Evolutionary conservation across 2,797 vertebrate genomes (phyloP).

Genomic region (Nothura maculosa): DNA sequence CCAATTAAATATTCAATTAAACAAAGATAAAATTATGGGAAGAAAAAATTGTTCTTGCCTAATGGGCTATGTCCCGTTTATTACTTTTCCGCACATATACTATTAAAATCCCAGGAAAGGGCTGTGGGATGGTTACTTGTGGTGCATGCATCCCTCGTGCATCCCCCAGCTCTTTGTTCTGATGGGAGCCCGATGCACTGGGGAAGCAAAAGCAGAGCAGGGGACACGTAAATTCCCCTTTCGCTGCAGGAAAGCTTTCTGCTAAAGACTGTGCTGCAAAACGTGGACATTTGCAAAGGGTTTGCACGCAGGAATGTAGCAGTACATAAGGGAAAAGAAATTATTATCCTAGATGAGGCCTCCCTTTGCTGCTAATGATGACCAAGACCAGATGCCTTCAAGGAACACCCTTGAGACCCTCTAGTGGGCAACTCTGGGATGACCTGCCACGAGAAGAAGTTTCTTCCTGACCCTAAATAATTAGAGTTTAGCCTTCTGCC

Average conservation of each 20-base stretch:
- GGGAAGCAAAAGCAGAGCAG: not conserved
- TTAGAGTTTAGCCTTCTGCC: slow-evolving; percentile 42
- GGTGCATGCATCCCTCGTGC: slow-evolving; percentile 20
- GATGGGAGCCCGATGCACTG: not conserved
- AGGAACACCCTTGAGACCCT: slow-evolving; percentile 69
- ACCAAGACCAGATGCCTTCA: slow-evolving; percentile 48
- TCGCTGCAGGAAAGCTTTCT: not conserved
- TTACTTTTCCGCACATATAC: slow-evolving; percentile 78
- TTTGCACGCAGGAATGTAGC: not conserved
- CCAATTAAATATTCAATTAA: slow-evolving; percentile 89
- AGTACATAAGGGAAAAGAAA: not conserved
- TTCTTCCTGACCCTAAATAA: slow-evolving; percentile 58
- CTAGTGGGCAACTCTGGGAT: slow-evolving; percentile 71
- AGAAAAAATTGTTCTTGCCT: slow-evolving; percentile 84
- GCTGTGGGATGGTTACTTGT: slow-evolving; percentile 27
- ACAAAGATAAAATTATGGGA: slow-evolving; percentile 85
- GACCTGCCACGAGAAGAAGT: slow-evolving; percentile 47
- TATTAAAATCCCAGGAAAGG: slow-evolving; percentile 73
- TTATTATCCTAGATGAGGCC: slow-evolving; percentile 43
- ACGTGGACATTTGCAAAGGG: not conserved
- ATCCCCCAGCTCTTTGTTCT: slow-evolving; percentile 67
- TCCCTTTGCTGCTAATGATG: slow-evolving; percentile 55
- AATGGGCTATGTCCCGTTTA: slow-evolving; percentile 83
- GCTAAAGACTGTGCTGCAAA: not conserved
- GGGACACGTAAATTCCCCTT: not conserved